Conservation (phyloP, 2,113 vertebrate species). For the Mohoua ochrocephala region DNA sequence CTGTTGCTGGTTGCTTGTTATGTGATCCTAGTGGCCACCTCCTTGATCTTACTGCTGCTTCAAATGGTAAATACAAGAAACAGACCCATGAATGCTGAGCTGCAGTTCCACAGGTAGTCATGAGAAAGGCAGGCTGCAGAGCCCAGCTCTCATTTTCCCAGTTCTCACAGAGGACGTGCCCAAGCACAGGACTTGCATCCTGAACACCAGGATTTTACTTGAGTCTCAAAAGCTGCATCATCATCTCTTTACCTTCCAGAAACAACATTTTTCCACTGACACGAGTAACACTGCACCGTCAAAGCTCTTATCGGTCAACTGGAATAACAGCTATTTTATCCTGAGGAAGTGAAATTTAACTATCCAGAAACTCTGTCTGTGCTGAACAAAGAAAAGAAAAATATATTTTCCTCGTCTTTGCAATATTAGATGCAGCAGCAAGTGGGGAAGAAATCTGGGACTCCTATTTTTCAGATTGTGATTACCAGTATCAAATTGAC, state of each 20-base stretch:
- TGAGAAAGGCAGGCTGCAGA: neutral
- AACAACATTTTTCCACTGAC: neutral
- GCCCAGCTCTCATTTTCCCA: neutral
- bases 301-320: neutral
- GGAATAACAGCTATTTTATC: neutral
- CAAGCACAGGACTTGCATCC: neutral
- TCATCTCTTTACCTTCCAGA: neutral
- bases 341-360: neutral
- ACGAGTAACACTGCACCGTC: neutral
- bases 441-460: neutral
- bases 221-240: neutral
- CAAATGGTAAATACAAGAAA: neutral
- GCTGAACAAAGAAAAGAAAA: neutral
- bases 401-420: neutral
- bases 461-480: neutral
- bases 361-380: neutral
- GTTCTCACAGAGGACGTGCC: neutral
- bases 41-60: neutral
- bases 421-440: neutral
- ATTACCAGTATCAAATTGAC: neutral
- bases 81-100: fast-evolving
- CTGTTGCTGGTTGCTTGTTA: neutral
- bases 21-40: neutral
- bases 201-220: neutral
- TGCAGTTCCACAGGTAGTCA: neutral